A percentile compares a stretch with the other conserved stretches of the same genome.
Evolutionary conservation across 1,140 invertebrate genomes (phyloP).

Genomic region (Arion vulgaris): DNA sequence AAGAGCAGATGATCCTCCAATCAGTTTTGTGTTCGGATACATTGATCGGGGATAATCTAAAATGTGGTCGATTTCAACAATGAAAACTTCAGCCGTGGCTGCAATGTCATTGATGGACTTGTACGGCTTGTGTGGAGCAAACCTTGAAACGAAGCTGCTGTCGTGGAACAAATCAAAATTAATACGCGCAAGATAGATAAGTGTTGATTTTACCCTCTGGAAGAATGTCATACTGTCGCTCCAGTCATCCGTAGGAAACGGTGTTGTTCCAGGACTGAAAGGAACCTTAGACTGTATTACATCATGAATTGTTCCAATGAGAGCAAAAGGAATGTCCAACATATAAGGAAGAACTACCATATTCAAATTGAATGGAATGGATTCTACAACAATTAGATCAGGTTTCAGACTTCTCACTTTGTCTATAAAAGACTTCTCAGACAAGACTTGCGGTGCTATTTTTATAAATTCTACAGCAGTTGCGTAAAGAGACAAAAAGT

Average conservation of each 20-base stretch:
- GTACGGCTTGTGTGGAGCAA: slow-evolving; percentile 35
- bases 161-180: neutral
- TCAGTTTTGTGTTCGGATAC: slow-evolving; percentile 49
- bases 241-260: neutral
- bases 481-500: neutral
- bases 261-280: neutral
- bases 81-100: slow-evolving; percentile 36
- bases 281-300: neutral
- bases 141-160: neutral
- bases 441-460: neutral
- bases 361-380: slow-evolving; percentile 1
- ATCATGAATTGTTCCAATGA: slow-evolving; percentile 33
- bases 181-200: neutral
- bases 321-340: slow-evolving; percentile 38
- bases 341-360: slow-evolving; percentile 39
- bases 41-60: slow-evolving; percentile 48
- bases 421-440: neutral
- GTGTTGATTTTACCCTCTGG: neutral
- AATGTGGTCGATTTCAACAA: slow-evolving; percentile 47
- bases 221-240: slow-evolving; percentile 35
- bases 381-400: slow-evolving; percentile 41
- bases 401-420: slow-evolving; percentile 10
- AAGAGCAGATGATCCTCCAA: slow-evolving; percentile 48
- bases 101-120: slow-evolving; percentile 4
- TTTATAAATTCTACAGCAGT: neutral